Base-by-base conservation (phyloP, 1,140 invertebrate genomes). In the Ceratitis capitata region DNA sequence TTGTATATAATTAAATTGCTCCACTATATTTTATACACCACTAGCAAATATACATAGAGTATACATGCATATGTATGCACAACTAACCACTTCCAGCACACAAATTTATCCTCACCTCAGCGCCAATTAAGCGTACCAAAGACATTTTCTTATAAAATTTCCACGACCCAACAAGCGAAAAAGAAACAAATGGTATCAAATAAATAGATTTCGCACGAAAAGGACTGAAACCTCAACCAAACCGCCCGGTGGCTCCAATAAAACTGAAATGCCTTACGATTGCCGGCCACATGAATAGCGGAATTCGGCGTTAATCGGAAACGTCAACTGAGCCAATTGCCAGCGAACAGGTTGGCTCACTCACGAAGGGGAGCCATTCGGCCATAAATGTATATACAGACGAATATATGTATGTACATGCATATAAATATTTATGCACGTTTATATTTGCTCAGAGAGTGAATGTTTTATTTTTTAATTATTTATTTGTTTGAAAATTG, bases 161-260 rank as follows among this genome's bases (percentile, higher is more conserved):
- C 45, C 53, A 84, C 47, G 39, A 58, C 49, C 32, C 26, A 61
- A 16, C 23, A 6, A 16, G 39, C n/a, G n/a, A n/a, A n/a, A n/a
- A n/a, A n/a, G n/a, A n/a, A n/a, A n/a, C n/a, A n/a, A n/a, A n/a
- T n/a, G n/a, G 14, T 35, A n/a, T 49, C 19, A 84, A 82, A 47
- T 47, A 69, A 39, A 35, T 35, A 19, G 5, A 4, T 69, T 69
- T 39, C n/a, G 0, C 12, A 32, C 23, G n/a, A n/a, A n/a, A 74
- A 85, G 16, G 9, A 85, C 23, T 35, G 42, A 42, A 78, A 87
- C 87, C n/a, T 88, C 85, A 87, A 87, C 89, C 87, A 89, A 88
- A 87, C 89, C 86, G 88, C 88, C 87, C 87, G 87, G 85, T 88
- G 89, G 89, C 86, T 88, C 87, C 86, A 89, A 89, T 89, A 88